phyloP scores from a whole-genome alignment of 2,797 vertebrate species.

The Pipistrellus pipistrellus region DNA sequence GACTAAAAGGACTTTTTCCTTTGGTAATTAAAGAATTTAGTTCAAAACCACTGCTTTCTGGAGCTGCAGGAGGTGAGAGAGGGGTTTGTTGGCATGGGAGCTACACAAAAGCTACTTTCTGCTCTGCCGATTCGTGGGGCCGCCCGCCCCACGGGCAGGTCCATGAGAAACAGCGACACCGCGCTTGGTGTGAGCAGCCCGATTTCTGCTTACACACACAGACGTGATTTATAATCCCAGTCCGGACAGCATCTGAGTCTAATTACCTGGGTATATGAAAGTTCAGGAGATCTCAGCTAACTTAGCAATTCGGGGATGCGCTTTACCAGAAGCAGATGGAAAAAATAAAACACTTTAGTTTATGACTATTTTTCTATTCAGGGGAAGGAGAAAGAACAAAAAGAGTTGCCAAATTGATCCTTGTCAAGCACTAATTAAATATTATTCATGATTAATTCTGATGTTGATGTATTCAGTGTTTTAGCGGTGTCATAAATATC shows the following conservation, averaged over 20 bases:
- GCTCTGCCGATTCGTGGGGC: conserved; percentile 29
- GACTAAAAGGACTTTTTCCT: background rate
- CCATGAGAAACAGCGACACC: conserved; percentile 80
- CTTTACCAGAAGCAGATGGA: conserved; percentile 90
- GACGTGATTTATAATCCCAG: conserved; percentile 87
- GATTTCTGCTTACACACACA: conserved; percentile 83
- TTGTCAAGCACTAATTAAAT: conserved; percentile 91
- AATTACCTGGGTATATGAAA: conserved; percentile 91
- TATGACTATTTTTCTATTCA: conserved; percentile 88
- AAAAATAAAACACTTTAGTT: conserved; percentile 87
- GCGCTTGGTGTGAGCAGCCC: conserved; percentile 75
- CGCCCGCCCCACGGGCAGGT: background rate
- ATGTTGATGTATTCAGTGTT: conserved; percentile 87
- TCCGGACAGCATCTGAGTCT: conserved; percentile 89
- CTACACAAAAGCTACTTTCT: background rate
- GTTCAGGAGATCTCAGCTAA: conserved; percentile 88
- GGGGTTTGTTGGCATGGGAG: background rate
- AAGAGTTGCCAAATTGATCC: conserved; percentile 89
- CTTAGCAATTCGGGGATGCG: conserved; percentile 88
- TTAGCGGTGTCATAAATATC: conserved; percentile 87
- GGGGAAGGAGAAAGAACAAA: conserved; percentile 82
- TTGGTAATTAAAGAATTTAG: conserved; percentile 7
- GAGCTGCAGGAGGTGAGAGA: background rate
- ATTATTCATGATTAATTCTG: conserved; percentile 90
- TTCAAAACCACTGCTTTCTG: background rate